phyloP scores from a whole-genome alignment of 2,888 invertebrate species.

The Megaustenia siamemsis region DNA sequence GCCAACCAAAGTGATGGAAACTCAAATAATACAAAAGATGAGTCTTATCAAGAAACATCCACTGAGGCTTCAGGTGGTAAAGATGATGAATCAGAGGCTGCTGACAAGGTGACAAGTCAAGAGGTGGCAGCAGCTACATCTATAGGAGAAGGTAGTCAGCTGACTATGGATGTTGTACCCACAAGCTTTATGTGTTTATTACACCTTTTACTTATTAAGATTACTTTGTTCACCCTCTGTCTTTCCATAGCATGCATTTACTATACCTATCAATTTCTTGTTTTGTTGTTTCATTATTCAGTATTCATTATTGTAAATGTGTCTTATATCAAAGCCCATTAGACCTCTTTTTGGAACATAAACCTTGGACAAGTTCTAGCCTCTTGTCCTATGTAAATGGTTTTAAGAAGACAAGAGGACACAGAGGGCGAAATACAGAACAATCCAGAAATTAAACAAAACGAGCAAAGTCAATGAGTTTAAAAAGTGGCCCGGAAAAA shows the following conservation, averaged over 20 bases:
- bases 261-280: neutral
- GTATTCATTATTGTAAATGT: neutral
- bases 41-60: neutral
- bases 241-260: neutral
- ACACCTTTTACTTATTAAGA: neutral
- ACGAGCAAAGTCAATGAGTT: too few species aligned
- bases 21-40: neutral
- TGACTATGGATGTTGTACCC: conserved; percentile 40
- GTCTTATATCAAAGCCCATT: too few species aligned
- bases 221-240: too few species aligned
- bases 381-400: too few species aligned
- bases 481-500: too few species aligned
- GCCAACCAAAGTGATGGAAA: neutral
- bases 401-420: too few species aligned
- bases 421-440: too few species aligned
- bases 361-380: too few species aligned
- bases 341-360: too few species aligned
- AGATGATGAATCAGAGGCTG: neutral
- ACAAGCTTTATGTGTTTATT: conserved; percentile 12
- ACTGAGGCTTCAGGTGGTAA: too few species aligned
- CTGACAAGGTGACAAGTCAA: neutral
- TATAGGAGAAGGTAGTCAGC: conserved; percentile 43
- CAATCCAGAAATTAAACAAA: too few species aligned
- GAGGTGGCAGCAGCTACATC: neutral
- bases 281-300: neutral